These are phyloP conservation scores for Pangasius mekongensis DNA, from an alignment of 2,797 vertebrate genomes.

Conservation along the genomic window DNA sequence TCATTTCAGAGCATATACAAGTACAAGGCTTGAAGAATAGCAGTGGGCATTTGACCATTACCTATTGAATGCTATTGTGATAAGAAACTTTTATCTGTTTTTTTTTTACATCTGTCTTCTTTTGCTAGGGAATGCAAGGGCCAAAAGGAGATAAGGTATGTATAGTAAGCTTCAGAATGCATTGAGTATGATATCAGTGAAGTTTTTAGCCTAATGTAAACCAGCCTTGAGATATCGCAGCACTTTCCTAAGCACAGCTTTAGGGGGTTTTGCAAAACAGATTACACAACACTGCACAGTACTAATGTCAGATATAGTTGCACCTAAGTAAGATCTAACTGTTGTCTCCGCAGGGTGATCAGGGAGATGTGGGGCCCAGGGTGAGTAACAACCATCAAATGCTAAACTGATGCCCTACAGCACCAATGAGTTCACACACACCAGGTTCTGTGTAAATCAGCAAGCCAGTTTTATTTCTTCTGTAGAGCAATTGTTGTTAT, in stretches of 20 bases:
- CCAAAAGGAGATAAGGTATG: conserved; percentile 83
- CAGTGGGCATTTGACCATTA: conserved; percentile 9
- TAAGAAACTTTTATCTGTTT: conserved; percentile 5
- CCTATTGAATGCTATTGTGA: not conserved
- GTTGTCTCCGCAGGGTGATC: conserved; percentile 80
- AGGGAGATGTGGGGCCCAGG: conserved; percentile 88
- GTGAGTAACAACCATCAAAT: conserved; percentile 74
- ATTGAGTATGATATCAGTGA: conserved; percentile 38
- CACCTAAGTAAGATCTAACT: conserved; percentile 57
- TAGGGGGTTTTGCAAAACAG: conserved; percentile 42
- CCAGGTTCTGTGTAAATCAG: conserved; percentile 20
- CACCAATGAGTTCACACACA: not conserved
- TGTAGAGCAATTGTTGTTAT: not conserved
- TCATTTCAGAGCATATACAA: not conserved
- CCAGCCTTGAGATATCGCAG: conserved; percentile 42
- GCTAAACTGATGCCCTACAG: conserved; percentile 10
- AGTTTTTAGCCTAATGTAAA: conserved; percentile 42
- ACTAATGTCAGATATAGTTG: conserved; percentile 32
- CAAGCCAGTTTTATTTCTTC: not conserved
- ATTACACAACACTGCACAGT: conserved; percentile 34
- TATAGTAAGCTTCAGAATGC: not conserved
- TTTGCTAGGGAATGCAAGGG: conserved; percentile 78
- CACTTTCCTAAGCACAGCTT: conserved; percentile 41
- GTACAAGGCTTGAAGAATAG: conserved; percentile 5
- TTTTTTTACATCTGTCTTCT: conserved; percentile 52